Conservation (phyloP, 2,888 invertebrate species). For the Agriopis aurantiaria region DNA sequence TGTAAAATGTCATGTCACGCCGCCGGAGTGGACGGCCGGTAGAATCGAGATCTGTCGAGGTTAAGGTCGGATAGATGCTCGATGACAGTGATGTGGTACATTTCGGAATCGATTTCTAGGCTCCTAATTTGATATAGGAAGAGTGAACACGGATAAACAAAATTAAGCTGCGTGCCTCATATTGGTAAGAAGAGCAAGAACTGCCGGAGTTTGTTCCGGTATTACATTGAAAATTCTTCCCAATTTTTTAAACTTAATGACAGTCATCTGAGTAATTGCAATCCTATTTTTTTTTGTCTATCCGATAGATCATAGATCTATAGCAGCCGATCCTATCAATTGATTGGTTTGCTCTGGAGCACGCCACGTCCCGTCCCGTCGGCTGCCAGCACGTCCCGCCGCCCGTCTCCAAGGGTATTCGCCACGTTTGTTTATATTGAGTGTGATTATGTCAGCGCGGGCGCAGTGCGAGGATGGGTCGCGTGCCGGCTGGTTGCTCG, state of each 20-base stretch:
- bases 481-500: conserved; percentile 42
- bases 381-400: background rate
- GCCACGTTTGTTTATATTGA: conserved; percentile 53
- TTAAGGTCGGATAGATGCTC: conserved; percentile 9
- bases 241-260: background rate
- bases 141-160: no score
- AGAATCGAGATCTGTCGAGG: conserved; percentile 23
- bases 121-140: background rate
- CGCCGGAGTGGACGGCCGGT: conserved; percentile 3
- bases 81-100: conserved; percentile 1
- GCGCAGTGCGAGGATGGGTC: conserved; percentile 50
- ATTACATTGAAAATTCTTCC: background rate
- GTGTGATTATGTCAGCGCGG: conserved; percentile 50
- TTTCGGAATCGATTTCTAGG: background rate
- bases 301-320: no score
- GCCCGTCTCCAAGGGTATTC: conserved; percentile 29
- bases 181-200: no score
- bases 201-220: no score
- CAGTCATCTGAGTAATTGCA: background rate
- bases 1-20: conserved; percentile 23
- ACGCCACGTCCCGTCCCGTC: conserved; percentile 6
- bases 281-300: background rate
- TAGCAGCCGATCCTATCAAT: no score
- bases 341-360: background rate
- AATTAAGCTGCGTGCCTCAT: no score